These are phyloP conservation scores for Tortricodes alternella DNA, from an alignment of 2,888 invertebrate species.

Conservation along the genomic window DNA sequence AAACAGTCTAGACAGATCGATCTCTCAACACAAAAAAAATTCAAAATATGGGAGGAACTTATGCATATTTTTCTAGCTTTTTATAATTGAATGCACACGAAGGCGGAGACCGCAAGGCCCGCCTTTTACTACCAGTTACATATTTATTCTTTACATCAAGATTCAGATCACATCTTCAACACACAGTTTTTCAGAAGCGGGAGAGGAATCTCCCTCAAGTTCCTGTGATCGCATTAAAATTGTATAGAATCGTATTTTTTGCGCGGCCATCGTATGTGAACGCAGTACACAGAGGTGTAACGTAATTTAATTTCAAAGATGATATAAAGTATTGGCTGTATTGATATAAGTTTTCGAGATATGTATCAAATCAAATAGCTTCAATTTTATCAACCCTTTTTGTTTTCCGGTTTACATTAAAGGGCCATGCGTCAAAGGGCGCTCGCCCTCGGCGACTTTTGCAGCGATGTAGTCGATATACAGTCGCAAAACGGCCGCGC, in stretches of 20 bases:
- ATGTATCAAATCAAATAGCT: too few species aligned
- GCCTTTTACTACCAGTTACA: conserved; percentile 38
- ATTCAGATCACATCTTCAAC: conserved; percentile 59
- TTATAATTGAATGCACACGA: conserved; percentile 14
- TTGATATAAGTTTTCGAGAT: background rate
- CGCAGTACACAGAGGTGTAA: conserved; percentile 41
- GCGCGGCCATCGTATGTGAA: conserved; percentile 53
- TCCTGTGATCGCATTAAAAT: conserved; percentile 75
- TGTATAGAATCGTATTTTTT: conserved; percentile 72
- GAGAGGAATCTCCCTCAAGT: conserved; percentile 74
- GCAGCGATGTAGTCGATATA: too few species aligned
- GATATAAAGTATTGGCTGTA: too few species aligned
- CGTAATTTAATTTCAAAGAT: background rate
- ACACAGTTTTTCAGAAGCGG: conserved; percentile 55
- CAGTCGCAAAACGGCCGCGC: too few species aligned
- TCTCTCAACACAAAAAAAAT: background rate
- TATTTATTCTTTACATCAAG: conserved; percentile 50
- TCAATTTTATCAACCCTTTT: too few species aligned
- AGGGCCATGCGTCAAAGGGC: too few species aligned
- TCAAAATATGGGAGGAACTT: conserved; percentile 8
- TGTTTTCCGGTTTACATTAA: too few species aligned
- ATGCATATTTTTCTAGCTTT: conserved; percentile 11
- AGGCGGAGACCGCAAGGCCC: conserved; percentile 20
- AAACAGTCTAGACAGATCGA: too few species aligned
- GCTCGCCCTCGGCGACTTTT: too few species aligned